phyloP scores from a whole-genome alignment of 2,113 vertebrate species.

The human region GRCh38 chr7:85475501-85476000 shows the following conservation, averaged over 20 bases:
- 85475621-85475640: conserved; percentile 78
- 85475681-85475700: conserved; percentile 73
- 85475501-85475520: conserved; percentile 85
- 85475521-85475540: conserved; percentile 82
- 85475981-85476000: not conserved
- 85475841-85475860: not conserved
- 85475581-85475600: conserved; percentile 80
- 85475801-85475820: conserved; percentile 27
- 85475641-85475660: conserved; percentile 76
- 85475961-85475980: not conserved
- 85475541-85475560: conserved; percentile 83
- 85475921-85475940: not conserved
- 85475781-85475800: not conserved
- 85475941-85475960: not conserved
- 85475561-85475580: conserved; percentile 83
- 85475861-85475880: not conserved
- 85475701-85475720: conserved; percentile 74
- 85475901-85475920: not conserved
- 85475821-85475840: not conserved
- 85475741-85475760: conserved; percentile 57
- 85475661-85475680: conserved; percentile 74
- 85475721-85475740: conserved; percentile 60
- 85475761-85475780: conserved; percentile 54
- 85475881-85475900: not conserved
- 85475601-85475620: conserved; percentile 80